Percentiles rank a stretch among this genome's conserved stretches.
Conservation (phyloP, 2,113 vertebrate genomes). For the Bubo blakistoni region DNA sequence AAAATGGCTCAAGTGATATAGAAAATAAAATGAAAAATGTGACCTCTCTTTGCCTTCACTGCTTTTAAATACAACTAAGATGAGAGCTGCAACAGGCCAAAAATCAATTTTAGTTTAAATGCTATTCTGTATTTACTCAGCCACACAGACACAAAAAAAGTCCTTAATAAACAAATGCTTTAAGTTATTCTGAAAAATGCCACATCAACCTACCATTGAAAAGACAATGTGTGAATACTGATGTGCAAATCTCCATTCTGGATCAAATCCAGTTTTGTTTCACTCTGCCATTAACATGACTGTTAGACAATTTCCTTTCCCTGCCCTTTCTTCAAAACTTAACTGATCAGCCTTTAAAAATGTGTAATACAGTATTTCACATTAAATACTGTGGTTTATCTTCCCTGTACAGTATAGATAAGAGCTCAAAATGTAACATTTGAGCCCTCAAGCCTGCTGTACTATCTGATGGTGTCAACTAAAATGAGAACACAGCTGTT, state of each 20-base stretch:
- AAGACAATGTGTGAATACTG: not conserved
- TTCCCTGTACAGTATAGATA: not conserved
- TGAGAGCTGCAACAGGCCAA: not conserved
- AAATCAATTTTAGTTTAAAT: not conserved
- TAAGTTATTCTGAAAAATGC: not conserved
- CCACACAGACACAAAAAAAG: not conserved
- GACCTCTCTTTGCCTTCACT: not conserved
- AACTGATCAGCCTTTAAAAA: not conserved
- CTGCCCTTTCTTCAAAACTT: not conserved
- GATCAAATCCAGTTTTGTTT: not conserved
- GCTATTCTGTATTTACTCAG: not conserved
- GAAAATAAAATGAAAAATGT: not conserved
- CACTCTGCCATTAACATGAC: not conserved
- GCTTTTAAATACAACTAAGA: not conserved
- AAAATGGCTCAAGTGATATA: not conserved
- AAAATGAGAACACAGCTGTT: not conserved
- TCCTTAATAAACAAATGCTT: not conserved
- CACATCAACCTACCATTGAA: not conserved
- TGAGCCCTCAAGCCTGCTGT: not conserved
- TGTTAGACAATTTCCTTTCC: not conserved
- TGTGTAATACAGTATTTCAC: not conserved
- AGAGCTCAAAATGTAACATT: not conserved
- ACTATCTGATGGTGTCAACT: not conserved
- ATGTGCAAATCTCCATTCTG: not conserved
- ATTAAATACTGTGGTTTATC: not conserved